phyloP scores from a whole-genome alignment of 23 tunicate genomes.

The Aplidium turbinatum region DNA sequence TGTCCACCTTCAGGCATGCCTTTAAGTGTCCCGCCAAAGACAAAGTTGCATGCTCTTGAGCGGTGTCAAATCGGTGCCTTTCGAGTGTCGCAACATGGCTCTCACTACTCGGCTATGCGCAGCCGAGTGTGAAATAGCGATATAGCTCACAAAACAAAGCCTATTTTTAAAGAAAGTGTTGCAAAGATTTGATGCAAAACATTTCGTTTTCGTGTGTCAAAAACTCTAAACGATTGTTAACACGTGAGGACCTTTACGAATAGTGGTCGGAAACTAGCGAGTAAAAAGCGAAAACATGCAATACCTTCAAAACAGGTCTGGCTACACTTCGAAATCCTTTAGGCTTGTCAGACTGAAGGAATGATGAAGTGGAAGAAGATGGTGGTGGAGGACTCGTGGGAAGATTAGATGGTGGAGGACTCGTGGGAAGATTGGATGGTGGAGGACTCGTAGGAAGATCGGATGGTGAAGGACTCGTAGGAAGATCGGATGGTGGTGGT shows the following conservation, averaged over 20 bases:
- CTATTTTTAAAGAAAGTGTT: too few species aligned
- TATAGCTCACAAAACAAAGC: too few species aligned
- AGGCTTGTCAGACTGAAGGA: slow-evolving; percentile 21
- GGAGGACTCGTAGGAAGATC: slow-evolving; percentile 17
- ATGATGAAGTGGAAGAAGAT: slow-evolving; percentile 11
- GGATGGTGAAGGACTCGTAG: slow-evolving; percentile 16
- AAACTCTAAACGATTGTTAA: too few species aligned
- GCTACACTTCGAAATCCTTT: slow-evolving; percentile 71
- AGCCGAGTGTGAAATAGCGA: too few species aligned
- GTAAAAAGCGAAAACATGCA: background rate
- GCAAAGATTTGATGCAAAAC: too few species aligned
- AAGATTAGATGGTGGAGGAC: slow-evolving; percentile 16
- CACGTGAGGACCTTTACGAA: background rate
- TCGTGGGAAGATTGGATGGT: background rate
- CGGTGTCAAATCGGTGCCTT: too few species aligned
- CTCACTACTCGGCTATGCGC: too few species aligned
- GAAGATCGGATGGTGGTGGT: slow-evolving; percentile 39
- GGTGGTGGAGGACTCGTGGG: slow-evolving; percentile 2
- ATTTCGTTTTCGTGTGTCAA: too few species aligned
- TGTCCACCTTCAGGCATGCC: too few species aligned
- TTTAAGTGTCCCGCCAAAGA: too few species aligned
- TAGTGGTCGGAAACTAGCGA: background rate
- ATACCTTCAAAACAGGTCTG: slow-evolving; percentile 53
- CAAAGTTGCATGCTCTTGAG: too few species aligned
- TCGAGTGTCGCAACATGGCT: too few species aligned